Evolutionary conservation across 1,140 invertebrate genomes (phyloP).

Genomic region (Drosophila pseudoananassae): DNA sequence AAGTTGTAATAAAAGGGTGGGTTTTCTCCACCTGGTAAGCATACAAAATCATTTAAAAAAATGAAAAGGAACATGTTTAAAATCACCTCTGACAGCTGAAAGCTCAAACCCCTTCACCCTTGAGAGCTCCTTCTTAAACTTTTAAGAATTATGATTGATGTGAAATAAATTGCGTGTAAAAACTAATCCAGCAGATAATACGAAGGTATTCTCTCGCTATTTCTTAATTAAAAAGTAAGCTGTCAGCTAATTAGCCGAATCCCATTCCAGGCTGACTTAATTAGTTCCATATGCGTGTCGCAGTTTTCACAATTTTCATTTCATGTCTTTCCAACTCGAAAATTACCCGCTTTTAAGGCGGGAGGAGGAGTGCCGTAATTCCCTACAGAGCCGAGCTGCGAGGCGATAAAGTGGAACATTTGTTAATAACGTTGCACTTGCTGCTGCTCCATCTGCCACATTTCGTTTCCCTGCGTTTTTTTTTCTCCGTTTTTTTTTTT

Average conservation of each 20-base stretch:
- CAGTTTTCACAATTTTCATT: constrained; percentile 31
- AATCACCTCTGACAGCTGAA: not conserved
- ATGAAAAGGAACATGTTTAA: not conserved
- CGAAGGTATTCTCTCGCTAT: not conserved
- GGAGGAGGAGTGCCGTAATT: not conserved
- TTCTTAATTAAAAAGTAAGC: constrained; percentile 11
- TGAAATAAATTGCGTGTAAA: not conserved
- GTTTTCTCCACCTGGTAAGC: no score
- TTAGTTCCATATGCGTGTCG: constrained; percentile 19
- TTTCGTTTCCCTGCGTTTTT: not conserved
- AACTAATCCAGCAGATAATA: not conserved
- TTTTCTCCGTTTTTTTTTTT: constrained; percentile 1
- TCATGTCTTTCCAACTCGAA: constrained; percentile 21
- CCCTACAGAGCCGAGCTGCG: constrained; percentile 8
- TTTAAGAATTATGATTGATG: not conserved
- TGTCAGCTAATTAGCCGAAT: constrained; percentile 14
- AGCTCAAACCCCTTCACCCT: no score
- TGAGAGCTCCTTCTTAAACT: not conserved
- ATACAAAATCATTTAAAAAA: no score
- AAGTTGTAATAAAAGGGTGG: no score
- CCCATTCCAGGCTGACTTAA: constrained; percentile 6
- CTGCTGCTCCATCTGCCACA: constrained; percentile 3
- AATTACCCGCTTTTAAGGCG: constrained; percentile 13
- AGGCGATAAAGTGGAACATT: constrained; percentile 36
- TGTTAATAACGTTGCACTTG: constrained; percentile 59